Evolutionary conservation across 2,113 vertebrate species (phyloP).

Genomic region (Dicaeum eximium): DNA sequence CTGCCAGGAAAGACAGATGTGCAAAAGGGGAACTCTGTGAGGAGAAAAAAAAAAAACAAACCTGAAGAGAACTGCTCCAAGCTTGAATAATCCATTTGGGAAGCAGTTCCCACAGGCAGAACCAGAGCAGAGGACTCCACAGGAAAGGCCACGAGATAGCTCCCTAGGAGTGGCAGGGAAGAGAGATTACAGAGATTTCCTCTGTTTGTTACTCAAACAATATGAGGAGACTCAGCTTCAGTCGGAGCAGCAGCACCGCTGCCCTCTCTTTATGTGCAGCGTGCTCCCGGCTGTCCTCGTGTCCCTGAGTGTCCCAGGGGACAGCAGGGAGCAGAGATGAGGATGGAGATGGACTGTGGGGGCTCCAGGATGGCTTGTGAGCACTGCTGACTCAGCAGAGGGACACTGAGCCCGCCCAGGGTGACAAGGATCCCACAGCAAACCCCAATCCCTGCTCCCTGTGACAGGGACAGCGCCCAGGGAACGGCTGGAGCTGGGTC

Average conservation of each 20-base stretch:
- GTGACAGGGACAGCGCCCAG: neutral
- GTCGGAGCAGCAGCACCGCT: neutral
- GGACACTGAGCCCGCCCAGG: neutral
- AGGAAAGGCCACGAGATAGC: slow-evolving; percentile 53
- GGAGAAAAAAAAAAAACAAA: fast-evolving
- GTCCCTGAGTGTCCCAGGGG: neutral
- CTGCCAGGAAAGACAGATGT: neutral
- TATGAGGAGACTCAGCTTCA: neutral
- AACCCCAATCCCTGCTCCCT: fast-evolving
- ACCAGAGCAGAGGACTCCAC: neutral
- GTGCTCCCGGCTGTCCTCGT: neutral
- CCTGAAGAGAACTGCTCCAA: neutral
- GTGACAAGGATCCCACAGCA: neutral
- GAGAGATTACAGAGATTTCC: slow-evolving; percentile 54
- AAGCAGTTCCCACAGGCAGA: slow-evolving; percentile 20
- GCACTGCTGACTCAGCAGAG: neutral
- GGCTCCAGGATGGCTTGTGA: neutral
- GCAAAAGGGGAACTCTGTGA: neutral
- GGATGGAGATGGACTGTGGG: neutral
- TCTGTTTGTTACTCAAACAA: slow-evolving; percentile 56
- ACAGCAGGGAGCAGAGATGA: neutral
- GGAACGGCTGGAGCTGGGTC: neutral
- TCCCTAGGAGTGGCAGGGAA: slow-evolving; percentile 48
- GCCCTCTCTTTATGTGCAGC: neutral
- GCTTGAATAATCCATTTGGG: neutral